Evolutionary conservation across 64 coral and sea anemone genomes (phyloP).

Genomic region (Acropora yongei): DNA sequence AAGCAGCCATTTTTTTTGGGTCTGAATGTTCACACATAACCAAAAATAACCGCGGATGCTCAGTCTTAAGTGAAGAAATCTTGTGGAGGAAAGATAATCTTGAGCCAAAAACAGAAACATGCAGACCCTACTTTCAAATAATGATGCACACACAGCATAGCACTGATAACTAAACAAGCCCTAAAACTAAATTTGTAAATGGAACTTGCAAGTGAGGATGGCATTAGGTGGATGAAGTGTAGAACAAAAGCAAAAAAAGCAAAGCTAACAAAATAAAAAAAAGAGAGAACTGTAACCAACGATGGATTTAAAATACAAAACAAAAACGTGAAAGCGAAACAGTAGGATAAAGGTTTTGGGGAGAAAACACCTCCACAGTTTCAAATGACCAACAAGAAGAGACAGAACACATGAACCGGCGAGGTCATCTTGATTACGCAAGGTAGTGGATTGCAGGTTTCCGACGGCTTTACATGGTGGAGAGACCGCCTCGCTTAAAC

Average conservation of each 20-base stretch:
- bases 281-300: neutral
- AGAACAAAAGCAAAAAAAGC: neutral
- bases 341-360: neutral
- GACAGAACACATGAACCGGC: neutral
- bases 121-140: neutral
- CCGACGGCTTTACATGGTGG: slow-evolving; percentile 25
- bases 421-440: neutral
- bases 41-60: neutral
- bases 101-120: neutral
- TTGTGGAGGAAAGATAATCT: neutral
- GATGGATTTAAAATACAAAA: neutral
- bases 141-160: neutral
- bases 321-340: neutral
- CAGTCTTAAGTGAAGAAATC: neutral
- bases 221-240: neutral
- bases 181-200: neutral
- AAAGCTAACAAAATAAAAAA: neutral
- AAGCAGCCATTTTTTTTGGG: neutral
- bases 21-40: neutral
- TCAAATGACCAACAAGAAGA: neutral
- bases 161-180: neutral
- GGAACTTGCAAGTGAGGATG: neutral
- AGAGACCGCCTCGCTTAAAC: slow-evolving; percentile 43
- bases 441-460: neutral
- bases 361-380: neutral